Base-by-base conservation (phyloP, 2,797 vertebrate genomes). In the Acanthurus leucopareius region DNA sequence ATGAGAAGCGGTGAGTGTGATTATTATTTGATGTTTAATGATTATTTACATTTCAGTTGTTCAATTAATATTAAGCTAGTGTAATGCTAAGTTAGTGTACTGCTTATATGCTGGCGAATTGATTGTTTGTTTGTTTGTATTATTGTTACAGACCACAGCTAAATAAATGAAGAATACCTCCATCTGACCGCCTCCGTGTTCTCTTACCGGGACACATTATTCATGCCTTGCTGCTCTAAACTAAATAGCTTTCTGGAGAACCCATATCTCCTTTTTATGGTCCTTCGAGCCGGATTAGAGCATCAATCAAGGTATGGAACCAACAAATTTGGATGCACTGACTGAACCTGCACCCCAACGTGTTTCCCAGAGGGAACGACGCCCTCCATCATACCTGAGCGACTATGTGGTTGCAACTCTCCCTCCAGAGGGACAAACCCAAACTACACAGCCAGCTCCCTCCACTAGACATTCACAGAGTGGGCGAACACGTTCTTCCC, bases 381-480 rank as follows among this genome's bases (percentile, higher is more conserved):
- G 16, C 35, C 64, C 38, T 0, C 56, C 73, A 52, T 16, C 64
- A 13, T 44, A 68, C 56, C 48, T 75, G 63, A 47, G 22, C 16
- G 64, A 75, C 20, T 75, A 68, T 68, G 47, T 68, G 57, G 56
- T 68, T 61, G 52, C 58, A 76, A 75, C 45, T 53, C 64, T 68
- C 45, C 64, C 48, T 75, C 35, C 38, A 13, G 45, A 58, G 47
- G 73, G 63, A 68, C 71, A 73, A 65, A 38, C 28, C 52, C 44
- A 64, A 15, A 57, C 52, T 42, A 49, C 25, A 38, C 13, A 38
- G 15, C 17, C 1, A 16, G 70, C 70, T 56, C 40, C 40, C 13
- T 47, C 59, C 10, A 19, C 44, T 42, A 42, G 28, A 11, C 3
- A 7, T 7, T 70, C 45, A 25, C 28, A 49, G 25, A 64, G 58